Evolutionary conservation across 2,113 vertebrate species (phyloP), one percentile per base, ranked within the genome.

Genomic region (Bubo scandiacus): DNA sequence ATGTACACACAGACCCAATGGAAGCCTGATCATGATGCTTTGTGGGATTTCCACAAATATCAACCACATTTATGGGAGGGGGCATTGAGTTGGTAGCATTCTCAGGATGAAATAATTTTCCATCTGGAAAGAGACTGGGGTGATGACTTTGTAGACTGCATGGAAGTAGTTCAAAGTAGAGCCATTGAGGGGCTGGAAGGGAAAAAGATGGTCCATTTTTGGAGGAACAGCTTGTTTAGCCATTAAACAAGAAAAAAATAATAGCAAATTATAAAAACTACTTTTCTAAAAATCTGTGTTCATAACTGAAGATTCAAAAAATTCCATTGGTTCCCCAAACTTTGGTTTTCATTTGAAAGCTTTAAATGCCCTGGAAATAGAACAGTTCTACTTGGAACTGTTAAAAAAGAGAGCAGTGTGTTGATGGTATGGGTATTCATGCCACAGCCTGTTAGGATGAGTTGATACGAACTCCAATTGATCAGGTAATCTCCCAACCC

Each of bases 361-460:
- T 72, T 74, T 79, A 63, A 90, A 66, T 63, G 13, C 25, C 30
- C 13, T 81, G 36, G 32, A 59, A 89, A 52, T 57, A 85, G 58
- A 81, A 67, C 25, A 66, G 11, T 4, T 59, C 19, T 61, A 5
- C 59, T 77, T 66, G 36, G 10, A 86, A n/a, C 30, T 71, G 27
- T 59, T 75, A 12, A 16, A 68, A 65, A 43, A 15, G 40, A 54
- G 30, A 54, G 12, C 0, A 5, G 6, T n/a, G 22, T 1, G 0
- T 13, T 63, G 20, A 21, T 81, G 27, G 13, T n/a, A 16, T 15
- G 57, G 45, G 17, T 58, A 29, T 81, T 66, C 8, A 5, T 81
- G 55, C n/a, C 45, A 40, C 38, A 55, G 16, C 21, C 52, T 51
- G 25, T 74, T 78, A 67, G 52, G 34, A 15, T 80, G 47, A 63